Conservation (phyloP, 2,113 vertebrate species). For the Sminthopsis crassicaudata region DNA sequence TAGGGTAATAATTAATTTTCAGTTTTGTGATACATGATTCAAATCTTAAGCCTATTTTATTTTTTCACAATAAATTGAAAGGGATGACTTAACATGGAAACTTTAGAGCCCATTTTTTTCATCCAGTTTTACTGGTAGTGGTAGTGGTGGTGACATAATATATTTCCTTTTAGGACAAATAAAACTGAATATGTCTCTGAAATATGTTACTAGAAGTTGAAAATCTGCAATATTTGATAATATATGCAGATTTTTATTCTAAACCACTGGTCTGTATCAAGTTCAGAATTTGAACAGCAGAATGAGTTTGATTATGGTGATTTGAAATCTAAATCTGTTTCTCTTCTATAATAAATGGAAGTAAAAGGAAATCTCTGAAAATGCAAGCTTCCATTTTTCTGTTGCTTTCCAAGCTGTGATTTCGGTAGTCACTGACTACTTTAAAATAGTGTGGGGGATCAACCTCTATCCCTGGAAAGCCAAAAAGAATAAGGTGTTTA, state of each 20-base stretch:
- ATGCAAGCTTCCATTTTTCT: not conserved
- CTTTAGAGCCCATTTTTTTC: slow-evolving; percentile 60
- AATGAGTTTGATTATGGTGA: slow-evolving; percentile 45
- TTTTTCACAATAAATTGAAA: slow-evolving; percentile 3
- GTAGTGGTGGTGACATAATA: not conserved
- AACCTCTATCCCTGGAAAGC: not conserved
- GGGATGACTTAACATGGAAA: slow-evolving; percentile 55
- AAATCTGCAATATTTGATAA: slow-evolving; percentile 21
- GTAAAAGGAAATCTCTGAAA: slow-evolving; percentile 18
- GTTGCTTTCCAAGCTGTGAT: accelerated
- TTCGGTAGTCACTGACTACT: not conserved
- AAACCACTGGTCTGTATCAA: not conserved
- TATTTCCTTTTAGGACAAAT: slow-evolving; percentile 76
- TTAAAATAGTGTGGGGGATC: not conserved
- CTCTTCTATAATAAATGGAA: not conserved
- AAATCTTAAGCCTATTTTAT: slow-evolving; percentile 23
- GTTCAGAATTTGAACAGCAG: slow-evolving; percentile 24
- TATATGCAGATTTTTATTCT: slow-evolving; percentile 57
- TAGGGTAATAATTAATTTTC: slow-evolving; percentile 48
- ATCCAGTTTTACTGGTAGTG: not conserved
- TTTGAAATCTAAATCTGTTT: slow-evolving; percentile 20
- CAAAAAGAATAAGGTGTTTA: not conserved
- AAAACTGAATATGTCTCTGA: slow-evolving; percentile 64
- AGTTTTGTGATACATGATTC: slow-evolving; percentile 23
- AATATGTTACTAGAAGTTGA: slow-evolving; percentile 54